A percentile compares a stretch with the other conserved stretches of the same genome.
phyloP scores from a whole-genome alignment of 1,140 invertebrate species.

The Belonocnema kinseyi region DNA sequence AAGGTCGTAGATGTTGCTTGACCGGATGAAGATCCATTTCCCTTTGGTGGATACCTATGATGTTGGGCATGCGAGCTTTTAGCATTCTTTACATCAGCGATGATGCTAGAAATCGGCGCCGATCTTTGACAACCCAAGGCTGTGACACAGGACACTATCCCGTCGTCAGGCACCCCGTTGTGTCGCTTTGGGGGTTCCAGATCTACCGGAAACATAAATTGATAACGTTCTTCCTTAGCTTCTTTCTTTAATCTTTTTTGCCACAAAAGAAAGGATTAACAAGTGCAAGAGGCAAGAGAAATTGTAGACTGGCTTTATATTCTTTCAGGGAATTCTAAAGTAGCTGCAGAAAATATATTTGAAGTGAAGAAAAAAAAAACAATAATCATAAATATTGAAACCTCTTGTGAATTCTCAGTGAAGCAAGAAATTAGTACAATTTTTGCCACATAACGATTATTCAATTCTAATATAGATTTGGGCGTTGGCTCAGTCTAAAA shows the following conservation, averaged over 20 bases:
- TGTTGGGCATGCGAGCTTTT: constrained; percentile 54
- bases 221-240: constrained; percentile 24
- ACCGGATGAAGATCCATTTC: constrained; percentile 41
- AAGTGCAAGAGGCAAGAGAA: constrained; percentile 37
- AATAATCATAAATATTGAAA: background rate
- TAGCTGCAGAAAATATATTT: background rate
- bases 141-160: constrained; percentile 72
- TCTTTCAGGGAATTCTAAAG: background rate
- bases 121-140: constrained; percentile 66
- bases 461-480: too few species aligned
- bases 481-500: too few species aligned
- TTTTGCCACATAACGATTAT: too few species aligned
- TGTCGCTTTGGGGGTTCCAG: constrained; percentile 67
- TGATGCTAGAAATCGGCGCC: constrained; percentile 68
- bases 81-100: constrained; percentile 67
- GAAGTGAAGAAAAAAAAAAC: constrained; percentile 20
- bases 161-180: constrained; percentile 63
- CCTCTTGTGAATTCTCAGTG: too few species aligned
- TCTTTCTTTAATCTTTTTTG: constrained; percentile 4
- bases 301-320: constrained; percentile 3
- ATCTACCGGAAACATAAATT: constrained; percentile 55
- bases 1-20: constrained; percentile 74
- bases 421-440: too few species aligned
- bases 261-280: constrained; percentile 1
- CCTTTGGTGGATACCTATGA: constrained; percentile 65